These are phyloP conservation scores for Genyomyrus donnyi DNA, from an alignment of 2,113 vertebrate species.

Conservation along the genomic window DNA sequence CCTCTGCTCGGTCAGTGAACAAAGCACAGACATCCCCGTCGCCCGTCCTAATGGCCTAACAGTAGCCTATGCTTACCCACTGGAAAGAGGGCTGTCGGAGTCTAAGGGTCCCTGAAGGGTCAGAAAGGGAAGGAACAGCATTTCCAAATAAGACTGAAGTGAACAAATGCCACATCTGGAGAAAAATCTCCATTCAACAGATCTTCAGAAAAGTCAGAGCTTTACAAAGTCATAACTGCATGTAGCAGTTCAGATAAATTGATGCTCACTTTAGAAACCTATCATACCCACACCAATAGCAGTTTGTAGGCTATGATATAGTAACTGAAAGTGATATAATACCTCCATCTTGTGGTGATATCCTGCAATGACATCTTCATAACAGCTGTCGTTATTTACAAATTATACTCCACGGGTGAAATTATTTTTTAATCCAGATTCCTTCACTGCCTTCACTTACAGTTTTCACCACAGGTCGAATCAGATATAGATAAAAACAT, in stretches of 20 bases:
- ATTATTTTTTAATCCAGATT: not conserved
- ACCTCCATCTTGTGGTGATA: not conserved
- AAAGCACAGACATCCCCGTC: not conserved
- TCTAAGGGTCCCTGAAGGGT: slow-evolving; percentile 48
- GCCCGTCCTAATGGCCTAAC: not conserved
- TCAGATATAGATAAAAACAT: not conserved
- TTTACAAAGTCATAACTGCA: not conserved
- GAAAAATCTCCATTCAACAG: slow-evolving; percentile 15
- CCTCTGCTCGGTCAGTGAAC: slow-evolving; percentile 37
- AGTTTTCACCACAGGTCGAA: not conserved
- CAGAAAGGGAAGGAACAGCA: slow-evolving; percentile 56
- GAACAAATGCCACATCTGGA: slow-evolving; percentile 49
- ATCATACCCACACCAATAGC: not conserved
- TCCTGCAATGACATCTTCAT: not conserved
- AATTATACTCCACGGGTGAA: not conserved
- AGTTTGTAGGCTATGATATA: not conserved
- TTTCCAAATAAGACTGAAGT: slow-evolving; percentile 56
- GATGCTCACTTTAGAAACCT: not conserved
- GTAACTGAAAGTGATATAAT: not conserved
- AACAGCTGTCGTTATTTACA: not conserved
- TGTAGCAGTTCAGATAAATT: not conserved
- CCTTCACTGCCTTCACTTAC: not conserved
- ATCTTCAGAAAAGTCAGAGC: not conserved
- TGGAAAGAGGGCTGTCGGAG: slow-evolving; percentile 44
- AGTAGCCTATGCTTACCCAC: slow-evolving; percentile 43